Evolutionary conservation across 1,140 invertebrate species (phyloP), one percentile per base, ranked within the genome.

Genomic region (Drosophila tani): DNA sequence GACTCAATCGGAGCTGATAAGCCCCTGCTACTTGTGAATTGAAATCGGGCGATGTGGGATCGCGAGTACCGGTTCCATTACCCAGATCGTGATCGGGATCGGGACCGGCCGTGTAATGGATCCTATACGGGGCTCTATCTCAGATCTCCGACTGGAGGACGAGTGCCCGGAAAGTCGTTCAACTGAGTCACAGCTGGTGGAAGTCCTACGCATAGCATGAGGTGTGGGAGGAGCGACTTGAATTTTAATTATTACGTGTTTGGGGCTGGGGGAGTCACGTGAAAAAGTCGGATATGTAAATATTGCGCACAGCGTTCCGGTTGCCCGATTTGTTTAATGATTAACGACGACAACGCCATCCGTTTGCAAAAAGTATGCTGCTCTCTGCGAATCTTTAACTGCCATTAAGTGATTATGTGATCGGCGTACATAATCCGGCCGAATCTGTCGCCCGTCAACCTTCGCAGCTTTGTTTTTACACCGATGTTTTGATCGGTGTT

Each of bases 321-420:
- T 87, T 87, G 65, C 84, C 77, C 84, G 84, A 77, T 66, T 84
- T 68, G 76, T 74, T 64, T 83, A 78, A 87, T 79, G 68, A 84
- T 81, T 79, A 51, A 53, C 67, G 68, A 77, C 74, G 43, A 17
- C 45, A 9, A 27, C 40, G 59, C 29, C 8, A 9, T 8, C 29
- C 50, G 51, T 51, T 51, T 51, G 74, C 73, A 57, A 66, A 24
- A 62, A 70, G 57, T 68, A 67, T 56, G 51, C 63, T 35, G 50
- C 55, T 57, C 57, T 55, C 47, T n/a, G 41, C 32, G 49, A 35
- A 75, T 59, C 63, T 50, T 41, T 19, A 60, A 56, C 49, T 70
- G 67, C 32, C 67, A 77, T 77, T 68, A 65, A 32, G 56, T 69
- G 43, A 59, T 76, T 69, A 78, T 78, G 53, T 71, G 67, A 67